Evolutionary conservation across 2,113 vertebrate species (phyloP).

Genomic region (Vidua chalybeata): DNA sequence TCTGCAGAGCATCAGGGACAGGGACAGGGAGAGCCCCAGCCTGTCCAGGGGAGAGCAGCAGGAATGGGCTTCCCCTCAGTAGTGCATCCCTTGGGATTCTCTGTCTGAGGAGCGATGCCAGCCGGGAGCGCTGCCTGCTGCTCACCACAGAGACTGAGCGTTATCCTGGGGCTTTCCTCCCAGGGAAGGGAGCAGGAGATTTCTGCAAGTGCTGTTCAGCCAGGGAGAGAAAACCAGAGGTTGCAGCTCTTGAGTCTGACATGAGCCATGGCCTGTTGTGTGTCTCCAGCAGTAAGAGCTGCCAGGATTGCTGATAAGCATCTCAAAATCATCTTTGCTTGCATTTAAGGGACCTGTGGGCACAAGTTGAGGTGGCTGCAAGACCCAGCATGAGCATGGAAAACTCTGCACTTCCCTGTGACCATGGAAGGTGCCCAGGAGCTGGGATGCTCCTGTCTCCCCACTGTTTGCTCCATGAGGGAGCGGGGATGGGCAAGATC

Average conservation of each 20-base stretch:
- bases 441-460: fast-evolving
- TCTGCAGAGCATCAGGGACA: fast-evolving
- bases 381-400: neutral
- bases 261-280: neutral
- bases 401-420: neutral
- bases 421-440: neutral
- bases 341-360: neutral
- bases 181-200: neutral
- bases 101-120: neutral
- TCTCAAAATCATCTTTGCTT: neutral
- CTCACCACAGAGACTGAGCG: neutral
- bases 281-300: neutral
- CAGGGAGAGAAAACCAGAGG: neutral
- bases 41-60: neutral
- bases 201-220: neutral
- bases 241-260: neutral
- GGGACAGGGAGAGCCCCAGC: neutral
- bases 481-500: neutral
- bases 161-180: neutral
- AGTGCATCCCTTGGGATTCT: fast-evolving
- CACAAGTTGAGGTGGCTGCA: neutral
- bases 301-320: neutral
- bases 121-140: neutral
- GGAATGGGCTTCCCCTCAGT: neutral
- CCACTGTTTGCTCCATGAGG: neutral